phyloP scores from a whole-genome alignment of 30 jellyfish, hydroid and myxozoan species.

The Haliclystus octoradiatus region DNA sequence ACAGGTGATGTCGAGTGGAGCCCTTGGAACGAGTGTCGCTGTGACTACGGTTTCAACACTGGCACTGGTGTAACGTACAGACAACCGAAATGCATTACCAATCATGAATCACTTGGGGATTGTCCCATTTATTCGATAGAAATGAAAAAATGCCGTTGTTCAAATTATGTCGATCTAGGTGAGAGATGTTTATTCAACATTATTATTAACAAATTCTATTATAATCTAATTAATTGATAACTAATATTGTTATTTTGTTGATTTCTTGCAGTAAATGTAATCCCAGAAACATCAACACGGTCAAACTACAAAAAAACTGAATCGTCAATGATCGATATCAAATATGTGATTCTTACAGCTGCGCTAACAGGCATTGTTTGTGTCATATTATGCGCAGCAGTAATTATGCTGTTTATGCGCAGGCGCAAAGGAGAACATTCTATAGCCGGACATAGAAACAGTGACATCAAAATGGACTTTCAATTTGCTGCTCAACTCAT shows the following conservation, averaged over 20 bases:
- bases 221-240: too few relatives aligned
- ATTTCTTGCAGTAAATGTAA: too few relatives aligned
- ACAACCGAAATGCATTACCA: background rate
- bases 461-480: background rate
- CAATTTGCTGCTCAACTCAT: background rate
- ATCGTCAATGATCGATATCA: slow-evolving; percentile 14
- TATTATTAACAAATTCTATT: too few relatives aligned
- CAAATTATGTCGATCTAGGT: background rate
- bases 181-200: too few relatives aligned
- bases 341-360: slow-evolving; percentile 37
- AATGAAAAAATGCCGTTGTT: background rate
- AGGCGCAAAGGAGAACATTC: slow-evolving; percentile 18
- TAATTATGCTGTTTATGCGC: slow-evolving; percentile 11
- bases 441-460: background rate
- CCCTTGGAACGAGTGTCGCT: background rate
- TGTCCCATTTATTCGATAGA: background rate
- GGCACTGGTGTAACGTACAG: background rate
- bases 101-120: background rate
- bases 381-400: slow-evolving; percentile 16
- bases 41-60: background rate
- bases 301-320: too few relatives aligned
- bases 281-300: too few relatives aligned
- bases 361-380: slow-evolving; percentile 27
- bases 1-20: background rate
- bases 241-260: too few relatives aligned